A percentile compares a stretch with the other conserved stretches of the same genome.
Evolutionary conservation across 2,113 vertebrate species (phyloP).

Genomic region (Coracopsis vasa): DNA sequence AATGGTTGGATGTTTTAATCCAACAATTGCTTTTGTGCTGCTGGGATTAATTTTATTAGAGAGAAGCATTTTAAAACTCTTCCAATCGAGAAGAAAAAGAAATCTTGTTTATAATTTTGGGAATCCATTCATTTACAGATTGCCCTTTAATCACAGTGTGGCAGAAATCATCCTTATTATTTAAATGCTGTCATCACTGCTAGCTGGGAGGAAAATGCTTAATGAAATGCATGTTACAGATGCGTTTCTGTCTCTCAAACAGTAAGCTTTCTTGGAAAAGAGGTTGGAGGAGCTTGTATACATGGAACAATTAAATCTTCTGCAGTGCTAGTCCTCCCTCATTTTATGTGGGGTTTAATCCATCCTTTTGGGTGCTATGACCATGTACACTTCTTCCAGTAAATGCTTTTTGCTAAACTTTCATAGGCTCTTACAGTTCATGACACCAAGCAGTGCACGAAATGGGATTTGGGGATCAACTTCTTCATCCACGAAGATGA

Average conservation of each 20-base stretch:
- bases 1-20: neutral
- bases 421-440: constrained; percentile 90
- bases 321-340: neutral
- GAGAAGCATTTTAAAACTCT: neutral
- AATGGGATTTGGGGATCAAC: constrained; percentile 90
- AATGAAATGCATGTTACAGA: neutral
- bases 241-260: neutral
- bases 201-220: neutral
- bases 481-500: constrained; percentile 95
- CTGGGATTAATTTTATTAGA: neutral
- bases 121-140: neutral
- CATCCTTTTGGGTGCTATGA: neutral
- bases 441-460: constrained; percentile 85
- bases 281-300: neutral
- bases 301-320: neutral
- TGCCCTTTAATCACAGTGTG: neutral
- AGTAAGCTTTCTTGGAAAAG: neutral
- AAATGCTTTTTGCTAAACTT: neutral
- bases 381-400: neutral
- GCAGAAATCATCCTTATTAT: neutral
- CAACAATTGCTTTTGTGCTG: neutral
- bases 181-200: neutral
- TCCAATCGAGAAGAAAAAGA: neutral
- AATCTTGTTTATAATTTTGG: neutral
- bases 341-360: neutral